These are phyloP conservation scores for Bujurquina vittata DNA, from an alignment of 2,113 vertebrate genomes.

Conservation along the genomic window DNA sequence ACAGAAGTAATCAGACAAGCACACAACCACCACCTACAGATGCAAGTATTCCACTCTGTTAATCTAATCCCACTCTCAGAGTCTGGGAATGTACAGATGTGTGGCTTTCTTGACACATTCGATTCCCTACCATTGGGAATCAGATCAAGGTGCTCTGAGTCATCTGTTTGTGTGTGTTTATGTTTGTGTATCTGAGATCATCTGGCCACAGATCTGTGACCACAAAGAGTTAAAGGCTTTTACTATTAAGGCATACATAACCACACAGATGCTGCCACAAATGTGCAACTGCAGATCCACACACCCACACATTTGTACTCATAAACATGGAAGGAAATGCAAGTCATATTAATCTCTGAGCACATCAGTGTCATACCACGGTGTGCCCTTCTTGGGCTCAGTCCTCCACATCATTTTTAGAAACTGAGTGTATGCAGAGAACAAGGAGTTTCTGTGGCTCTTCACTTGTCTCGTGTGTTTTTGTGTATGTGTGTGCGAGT, in stretches of 20 bases:
- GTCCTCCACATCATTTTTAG: neutral
- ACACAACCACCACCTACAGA: conserved; percentile 39
- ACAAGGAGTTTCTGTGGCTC: neutral
- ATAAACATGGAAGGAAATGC: conserved; percentile 25
- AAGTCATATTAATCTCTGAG: conserved; percentile 19
- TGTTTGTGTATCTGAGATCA: conserved; percentile 25
- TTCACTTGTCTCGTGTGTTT: neutral
- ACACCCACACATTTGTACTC: conserved; percentile 26
- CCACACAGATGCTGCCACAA: conserved; percentile 23
- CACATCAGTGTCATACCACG: neutral
- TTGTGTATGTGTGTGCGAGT: neutral
- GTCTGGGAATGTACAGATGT: conserved; percentile 74
- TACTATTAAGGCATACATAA: conserved; percentile 54
- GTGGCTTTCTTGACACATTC: conserved; percentile 70
- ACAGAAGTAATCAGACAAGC: conserved; percentile 53
- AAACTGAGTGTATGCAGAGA: neutral
- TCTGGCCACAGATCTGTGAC: conserved; percentile 42
- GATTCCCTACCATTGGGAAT: conserved; percentile 68
- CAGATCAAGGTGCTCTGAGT: conserved; percentile 64
- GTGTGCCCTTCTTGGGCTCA: neutral
- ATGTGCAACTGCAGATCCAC: conserved; percentile 34
- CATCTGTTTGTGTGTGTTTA: neutral
- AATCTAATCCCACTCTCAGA: conserved; percentile 67
- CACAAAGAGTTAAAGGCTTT: conserved; percentile 46
- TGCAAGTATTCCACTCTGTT: conserved; percentile 62